Evolutionary conservation across 2,797 vertebrate genomes (phyloP).

Genomic region (Erpetoichthys calabaricus): DNA sequence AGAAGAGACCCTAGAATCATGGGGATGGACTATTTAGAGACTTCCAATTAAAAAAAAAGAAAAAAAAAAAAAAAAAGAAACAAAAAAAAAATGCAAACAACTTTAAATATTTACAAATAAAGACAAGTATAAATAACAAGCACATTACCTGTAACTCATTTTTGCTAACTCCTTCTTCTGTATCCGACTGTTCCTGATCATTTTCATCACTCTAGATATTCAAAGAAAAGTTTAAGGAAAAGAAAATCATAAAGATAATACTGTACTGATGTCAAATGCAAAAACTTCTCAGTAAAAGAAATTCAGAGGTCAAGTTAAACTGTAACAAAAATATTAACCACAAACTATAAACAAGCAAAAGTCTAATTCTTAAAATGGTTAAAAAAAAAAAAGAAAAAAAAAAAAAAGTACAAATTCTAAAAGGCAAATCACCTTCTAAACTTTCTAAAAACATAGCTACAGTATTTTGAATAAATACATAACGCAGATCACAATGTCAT

Average conservation of each 20-base stretch:
- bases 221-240: constrained; percentile 6
- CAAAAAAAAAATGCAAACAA: too few relatives aligned
- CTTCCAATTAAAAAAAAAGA: too few relatives aligned
- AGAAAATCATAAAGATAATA: constrained; percentile 10
- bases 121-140: neutral
- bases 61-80: too few relatives aligned
- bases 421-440: too few relatives aligned
- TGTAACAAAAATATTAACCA: too few relatives aligned
- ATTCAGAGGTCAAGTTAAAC: neutral
- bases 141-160: constrained; percentile 71
- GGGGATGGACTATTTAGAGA: too few relatives aligned
- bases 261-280: constrained; percentile 9
- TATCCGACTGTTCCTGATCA: constrained; percentile 81
- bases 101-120: too few relatives aligned
- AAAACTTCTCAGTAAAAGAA: neutral
- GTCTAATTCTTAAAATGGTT: neutral
- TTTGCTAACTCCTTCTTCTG: constrained; percentile 79
- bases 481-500: too few relatives aligned
- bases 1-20: too few relatives aligned
- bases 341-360: neutral
- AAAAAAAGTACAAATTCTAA: neutral
- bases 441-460: too few relatives aligned
- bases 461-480: too few relatives aligned
- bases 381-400: too few relatives aligned
- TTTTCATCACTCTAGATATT: constrained; percentile 81